Conservation (phyloP, 2,113 vertebrate species). For the Craseonycteris thonglongyai region DNA sequence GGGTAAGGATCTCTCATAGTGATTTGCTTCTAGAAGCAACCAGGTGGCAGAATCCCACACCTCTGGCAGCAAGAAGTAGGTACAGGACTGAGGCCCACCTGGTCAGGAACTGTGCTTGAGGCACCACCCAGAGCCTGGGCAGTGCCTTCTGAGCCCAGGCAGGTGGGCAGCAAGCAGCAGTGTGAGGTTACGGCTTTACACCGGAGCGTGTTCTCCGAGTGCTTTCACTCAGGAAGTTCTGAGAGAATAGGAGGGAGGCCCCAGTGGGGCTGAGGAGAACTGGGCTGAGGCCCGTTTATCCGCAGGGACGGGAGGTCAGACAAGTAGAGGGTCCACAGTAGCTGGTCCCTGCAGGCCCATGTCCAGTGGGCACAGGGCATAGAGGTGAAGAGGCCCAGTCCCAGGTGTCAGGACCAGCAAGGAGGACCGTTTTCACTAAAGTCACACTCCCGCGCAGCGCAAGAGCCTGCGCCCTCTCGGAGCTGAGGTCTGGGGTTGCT, state of each 20-base stretch:
- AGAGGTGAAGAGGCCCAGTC: background rate
- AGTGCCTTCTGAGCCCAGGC: background rate
- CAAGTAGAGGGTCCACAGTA: background rate
- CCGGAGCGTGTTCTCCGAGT: background rate
- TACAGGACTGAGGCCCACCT: background rate
- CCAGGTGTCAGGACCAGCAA: background rate
- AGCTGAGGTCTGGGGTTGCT: background rate
- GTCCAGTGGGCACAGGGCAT: background rate
- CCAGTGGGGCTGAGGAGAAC: background rate
- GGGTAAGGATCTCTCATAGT: background rate
- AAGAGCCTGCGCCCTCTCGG: background rate
- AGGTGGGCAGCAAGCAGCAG: background rate
- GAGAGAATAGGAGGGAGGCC: background rate
- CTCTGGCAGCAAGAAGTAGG: background rate
- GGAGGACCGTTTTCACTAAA: background rate
- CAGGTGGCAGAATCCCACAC: background rate
- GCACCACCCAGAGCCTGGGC: background rate
- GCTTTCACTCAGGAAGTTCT: background rate
- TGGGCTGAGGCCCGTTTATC: background rate
- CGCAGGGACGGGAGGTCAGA: too few relatives aligned
- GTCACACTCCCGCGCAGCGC: background rate
- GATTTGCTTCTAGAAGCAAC: background rate
- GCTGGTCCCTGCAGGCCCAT: fast-evolving
- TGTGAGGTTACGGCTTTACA: background rate
- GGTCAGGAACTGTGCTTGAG: background rate